Base-by-base conservation (phyloP, 2,797 vertebrate genomes). In the Syngnathus acus region DNA sequence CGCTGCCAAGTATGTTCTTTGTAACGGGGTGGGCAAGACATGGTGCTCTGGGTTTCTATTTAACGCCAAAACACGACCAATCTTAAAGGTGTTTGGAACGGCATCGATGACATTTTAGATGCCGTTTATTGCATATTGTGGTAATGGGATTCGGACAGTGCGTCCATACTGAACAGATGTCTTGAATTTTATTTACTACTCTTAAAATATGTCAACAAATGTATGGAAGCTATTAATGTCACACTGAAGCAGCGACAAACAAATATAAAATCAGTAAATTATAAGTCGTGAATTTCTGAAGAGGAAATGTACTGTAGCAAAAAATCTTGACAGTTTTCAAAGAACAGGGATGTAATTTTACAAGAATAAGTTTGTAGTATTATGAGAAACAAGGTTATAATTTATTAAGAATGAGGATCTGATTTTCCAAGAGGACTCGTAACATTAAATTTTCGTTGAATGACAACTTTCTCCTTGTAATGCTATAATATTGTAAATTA, bases 1-100 rank as follows among this genome's bases (percentile, higher is more conserved):
- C 68, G 57, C 67, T 75, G 66, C 65, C 63, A 69, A 77, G 72
- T 77, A 70, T 83, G 77, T 81, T 79, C 66, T 86, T 87, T 84
- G 68, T 79, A 77, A 66, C 68, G 76, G 72, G 61, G 75, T 79
- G 77, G 71, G 59, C 42, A 9, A n/a, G 39, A 9, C 42, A 39
- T 21, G 1, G 17, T 38, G 42, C 9, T 13, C 23, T 23, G 21
- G 32, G 17, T 58, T 58, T 58, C 55, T 37, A 19, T 38, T 58
- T 58, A 38, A 37, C 14, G 42, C 23, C 11, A 13, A 26, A 26
- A 45, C n/a, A 6, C 1, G 8, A 62, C 42, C n/a, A 43, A 39
- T 9, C 32, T 40, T 42, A 26, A 26, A 55, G 39, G 9, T 11
- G 45, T 62, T 78, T 81, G 81, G 32, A 9, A 63, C 2, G 70